These are phyloP conservation scores for Lineus longissimus DNA, from an alignment of 1,140 invertebrate genomes.

Conservation along the genomic window DNA sequence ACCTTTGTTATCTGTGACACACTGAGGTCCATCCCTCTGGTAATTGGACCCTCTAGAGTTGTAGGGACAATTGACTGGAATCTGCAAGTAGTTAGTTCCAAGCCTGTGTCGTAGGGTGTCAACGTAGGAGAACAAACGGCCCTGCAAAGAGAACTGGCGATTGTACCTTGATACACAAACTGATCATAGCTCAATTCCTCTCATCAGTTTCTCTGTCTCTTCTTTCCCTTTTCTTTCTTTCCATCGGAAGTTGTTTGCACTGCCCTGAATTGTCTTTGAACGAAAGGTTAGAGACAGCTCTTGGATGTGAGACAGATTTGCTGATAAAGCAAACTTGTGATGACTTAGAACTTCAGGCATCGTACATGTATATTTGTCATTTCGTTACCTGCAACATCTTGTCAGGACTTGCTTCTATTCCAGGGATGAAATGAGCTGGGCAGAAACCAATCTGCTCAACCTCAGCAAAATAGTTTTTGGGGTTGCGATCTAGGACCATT, in stretches of 20 bases:
- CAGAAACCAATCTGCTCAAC: constrained; percentile 93
- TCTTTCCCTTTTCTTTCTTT: too few species aligned
- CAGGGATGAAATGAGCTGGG: constrained; percentile 84
- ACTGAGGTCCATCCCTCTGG: constrained; percentile 77
- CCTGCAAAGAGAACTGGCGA: too few species aligned
- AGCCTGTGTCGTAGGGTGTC: constrained; percentile 93
- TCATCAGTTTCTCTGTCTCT: too few species aligned
- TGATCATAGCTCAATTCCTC: too few species aligned
- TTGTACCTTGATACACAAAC: too few species aligned
- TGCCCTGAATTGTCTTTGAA: too few species aligned
- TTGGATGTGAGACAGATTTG: too few species aligned
- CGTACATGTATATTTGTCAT: too few species aligned
- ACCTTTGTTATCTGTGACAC: constrained; percentile 51
- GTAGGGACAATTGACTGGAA: constrained; percentile 94
- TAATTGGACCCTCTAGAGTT: constrained; percentile 65
- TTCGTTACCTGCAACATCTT: constrained; percentile 78
- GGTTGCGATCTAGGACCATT: constrained; percentile 66
- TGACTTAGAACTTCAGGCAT: too few species aligned
- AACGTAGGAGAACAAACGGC: constrained; percentile 87
- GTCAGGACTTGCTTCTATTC: constrained; percentile 78
- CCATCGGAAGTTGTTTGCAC: too few species aligned
- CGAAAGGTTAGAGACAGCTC: too few species aligned
- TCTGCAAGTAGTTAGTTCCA: constrained; percentile 86
- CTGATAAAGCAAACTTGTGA: too few species aligned
- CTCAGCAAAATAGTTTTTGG: constrained; percentile 89